Evolutionary conservation across 1,140 invertebrate genomes (phyloP).

Genomic region (Agrypnia vestita): DNA sequence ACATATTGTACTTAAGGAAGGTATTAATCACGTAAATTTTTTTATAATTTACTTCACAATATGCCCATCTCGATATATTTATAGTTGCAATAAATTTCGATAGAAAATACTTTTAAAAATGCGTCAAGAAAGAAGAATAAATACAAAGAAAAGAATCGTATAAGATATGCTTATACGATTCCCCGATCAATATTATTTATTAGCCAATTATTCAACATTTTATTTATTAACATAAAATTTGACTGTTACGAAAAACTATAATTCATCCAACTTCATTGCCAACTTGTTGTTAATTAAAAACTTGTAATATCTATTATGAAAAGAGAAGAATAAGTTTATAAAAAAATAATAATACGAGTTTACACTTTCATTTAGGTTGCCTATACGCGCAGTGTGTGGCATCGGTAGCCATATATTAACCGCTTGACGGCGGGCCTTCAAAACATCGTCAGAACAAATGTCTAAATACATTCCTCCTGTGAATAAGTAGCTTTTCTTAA

Average conservation of each 20-base stretch:
- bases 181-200: no score
- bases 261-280: background rate
- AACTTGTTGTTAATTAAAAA: background rate
- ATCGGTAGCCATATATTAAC: slow-evolving; percentile 45
- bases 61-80: no score
- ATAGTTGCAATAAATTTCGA: no score
- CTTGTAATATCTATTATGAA: no score
- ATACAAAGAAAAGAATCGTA: no score
- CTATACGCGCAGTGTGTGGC: slow-evolving; percentile 50
- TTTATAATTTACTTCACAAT: no score
- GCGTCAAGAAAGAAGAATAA: no score
- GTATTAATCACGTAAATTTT: no score
- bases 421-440: slow-evolving; percentile 46
- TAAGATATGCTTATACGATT: no score
- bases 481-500: slow-evolving; percentile 17
- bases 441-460: slow-evolving; percentile 53
- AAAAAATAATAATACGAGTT: slow-evolving; percentile 1
- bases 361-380: slow-evolving; percentile 16
- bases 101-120: no score
- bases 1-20: no score
- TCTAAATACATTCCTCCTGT: slow-evolving; percentile 52
- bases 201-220: background rate
- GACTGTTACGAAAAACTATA: background rate
- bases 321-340: no score
- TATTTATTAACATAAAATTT: background rate